Evolutionary conservation across 2,113 vertebrate species (phyloP), one percentile per base, ranked within the genome.

Genomic region (Acrocephalus kingi): DNA sequence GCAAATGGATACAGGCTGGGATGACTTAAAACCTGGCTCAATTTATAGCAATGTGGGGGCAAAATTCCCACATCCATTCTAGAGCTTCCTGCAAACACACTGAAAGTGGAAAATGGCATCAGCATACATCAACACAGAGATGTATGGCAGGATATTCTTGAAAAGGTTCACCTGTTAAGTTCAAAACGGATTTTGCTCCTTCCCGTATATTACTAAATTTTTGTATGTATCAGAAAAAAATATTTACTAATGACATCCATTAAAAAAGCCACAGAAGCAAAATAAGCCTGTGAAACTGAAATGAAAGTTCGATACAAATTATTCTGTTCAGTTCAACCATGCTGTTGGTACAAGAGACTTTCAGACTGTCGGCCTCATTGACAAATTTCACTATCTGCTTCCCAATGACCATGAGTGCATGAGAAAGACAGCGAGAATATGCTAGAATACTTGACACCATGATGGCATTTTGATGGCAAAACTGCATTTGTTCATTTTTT

Each of bases 1-100:
- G 93, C 73, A 96, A 95, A 96, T 86, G 82, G 61, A 90, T 78
- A 71, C 18, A 83, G 66, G 27, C 79, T 80, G 39, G 17, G 13
- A 46, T 59, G 52, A 77, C 8, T 5, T 48, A 90, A 96, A 94
- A 87, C 63, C 48, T 66, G 77, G 67, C 72, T 95, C 1, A 31
- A 48, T 52, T 73, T 45, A 18, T 1, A 76, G 15, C 0, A 1
- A 39, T 21, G 21, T 1, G 5, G 55, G 77, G 19, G 41, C 15
- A 87, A 84, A 89, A 89, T 79, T 87, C 54, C 37, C 69, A 83
- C 67, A 83, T 69, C 54, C 41, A 35, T 51, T 87, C 71, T 23
- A 58, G 3, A 10, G 19, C 46, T 85, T 73, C 25, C 19, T 69
- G 62, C 21, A 91, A 93, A 80, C 27, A 79, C 30, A 21, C 10